Conservation (phyloP, 2,797 vertebrate species). For the Neoniphon sammara region DNA sequence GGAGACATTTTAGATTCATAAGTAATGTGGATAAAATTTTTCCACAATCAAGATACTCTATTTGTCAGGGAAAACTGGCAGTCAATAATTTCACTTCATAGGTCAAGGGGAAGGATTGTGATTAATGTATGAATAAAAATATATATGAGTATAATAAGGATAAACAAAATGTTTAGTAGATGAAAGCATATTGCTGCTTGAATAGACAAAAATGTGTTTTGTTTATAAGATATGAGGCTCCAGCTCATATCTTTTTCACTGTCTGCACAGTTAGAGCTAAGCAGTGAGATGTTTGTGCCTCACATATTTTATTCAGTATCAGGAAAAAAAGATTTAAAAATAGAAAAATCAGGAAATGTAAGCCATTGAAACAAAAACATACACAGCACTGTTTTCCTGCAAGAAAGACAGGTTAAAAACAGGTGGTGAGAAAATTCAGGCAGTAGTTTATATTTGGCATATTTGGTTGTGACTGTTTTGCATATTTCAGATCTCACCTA, state of each 20-base stretch:
- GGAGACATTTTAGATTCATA: neutral
- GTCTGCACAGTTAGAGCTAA: neutral
- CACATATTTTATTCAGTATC: neutral
- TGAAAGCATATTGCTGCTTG: too few relatives aligned
- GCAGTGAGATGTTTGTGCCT: neutral
- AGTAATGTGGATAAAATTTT: too few relatives aligned
- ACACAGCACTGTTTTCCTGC: neutral
- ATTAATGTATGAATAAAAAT: too few relatives aligned
- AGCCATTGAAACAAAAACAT: neutral
- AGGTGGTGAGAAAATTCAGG: neutral
- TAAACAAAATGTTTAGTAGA: neutral
- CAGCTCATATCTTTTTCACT: neutral
- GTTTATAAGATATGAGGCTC: too few relatives aligned
- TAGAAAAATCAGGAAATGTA: neutral
- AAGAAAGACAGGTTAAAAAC: neutral
- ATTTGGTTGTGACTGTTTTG: constrained; percentile 41
- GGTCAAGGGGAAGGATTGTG: too few relatives aligned
- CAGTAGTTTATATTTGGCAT: constrained; percentile 34
- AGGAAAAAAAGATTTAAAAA: neutral
- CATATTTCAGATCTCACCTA: constrained; percentile 44
- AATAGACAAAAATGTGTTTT: too few relatives aligned
- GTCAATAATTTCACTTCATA: too few relatives aligned
- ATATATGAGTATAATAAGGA: too few relatives aligned
- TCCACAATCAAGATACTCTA: too few relatives aligned
- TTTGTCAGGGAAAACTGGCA: too few relatives aligned